Conservation (phyloP, 2,888 invertebrate species). For the Morpho deidamia region DNA sequence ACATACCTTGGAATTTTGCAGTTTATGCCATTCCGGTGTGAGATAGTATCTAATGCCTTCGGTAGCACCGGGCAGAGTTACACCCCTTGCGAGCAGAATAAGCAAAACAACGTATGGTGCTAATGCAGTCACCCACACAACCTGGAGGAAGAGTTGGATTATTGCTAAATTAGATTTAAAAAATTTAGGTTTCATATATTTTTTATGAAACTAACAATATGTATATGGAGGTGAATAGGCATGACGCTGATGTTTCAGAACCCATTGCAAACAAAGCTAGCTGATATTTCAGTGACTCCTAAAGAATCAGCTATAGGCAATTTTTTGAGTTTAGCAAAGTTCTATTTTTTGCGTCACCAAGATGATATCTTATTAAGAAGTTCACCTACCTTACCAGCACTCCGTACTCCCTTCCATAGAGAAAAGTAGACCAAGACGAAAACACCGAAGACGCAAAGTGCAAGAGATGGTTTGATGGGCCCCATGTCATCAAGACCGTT, state of each 20-base stretch:
- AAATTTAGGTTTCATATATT: too few species aligned
- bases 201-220: too few species aligned
- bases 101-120: slow-evolving; percentile 94
- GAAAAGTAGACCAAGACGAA: slow-evolving; percentile 97
- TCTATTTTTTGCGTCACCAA: too few species aligned
- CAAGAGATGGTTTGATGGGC: slow-evolving; percentile 91
- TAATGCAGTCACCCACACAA: slow-evolving; percentile 96
- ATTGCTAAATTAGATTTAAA: too few species aligned
- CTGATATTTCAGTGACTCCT: too few species aligned
- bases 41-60: slow-evolving; percentile 93
- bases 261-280: too few species aligned
- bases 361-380: not conserved
- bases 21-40: slow-evolving; percentile 92
- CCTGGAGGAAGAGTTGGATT: slow-evolving; percentile 63
- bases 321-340: too few species aligned
- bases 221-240: too few species aligned
- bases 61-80: slow-evolving; percentile 90
- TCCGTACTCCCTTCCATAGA: slow-evolving; percentile 95
- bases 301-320: too few species aligned
- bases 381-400: slow-evolving; percentile 90
- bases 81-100: slow-evolving; percentile 89
- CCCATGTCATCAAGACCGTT: slow-evolving; percentile 93
- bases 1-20: slow-evolving; percentile 84
- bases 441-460: slow-evolving; percentile 92
- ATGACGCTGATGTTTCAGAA: too few species aligned